Evolutionary conservation across 2,888 invertebrate genomes (phyloP), one percentile per base, ranked within the genome.

Genomic region (Caenorhabditis japonica): DNA sequence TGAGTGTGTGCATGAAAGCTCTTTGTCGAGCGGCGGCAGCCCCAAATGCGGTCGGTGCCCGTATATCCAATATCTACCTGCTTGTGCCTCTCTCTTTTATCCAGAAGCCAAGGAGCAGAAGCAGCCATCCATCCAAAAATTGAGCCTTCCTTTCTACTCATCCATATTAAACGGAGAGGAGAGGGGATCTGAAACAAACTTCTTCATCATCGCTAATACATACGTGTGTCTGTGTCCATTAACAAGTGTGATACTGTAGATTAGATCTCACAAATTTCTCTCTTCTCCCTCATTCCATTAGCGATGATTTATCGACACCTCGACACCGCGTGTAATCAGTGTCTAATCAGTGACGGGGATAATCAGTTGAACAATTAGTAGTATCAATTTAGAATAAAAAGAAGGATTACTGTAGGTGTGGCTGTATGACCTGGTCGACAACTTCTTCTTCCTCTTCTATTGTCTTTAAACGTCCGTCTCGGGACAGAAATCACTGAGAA

Each of bases 61-160:
- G 43, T 51, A 51, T 69, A 69, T 69, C 68, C 68, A 69, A 69
- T 69, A 69, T 69, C 68, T 55, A n/a, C 64, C 49, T 49, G 43
- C 55, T 52, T 44, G 53, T 69, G 38, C 43, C 46, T 59, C 38
- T 27, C 56, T 64, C 46, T 56, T 43, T 38, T 38, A 59, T 59
- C 36, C 44, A n/a, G 23, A 52, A 33, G 27, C 25, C 33, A 34
- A 23, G 46, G 25, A 39, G n/a, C 38, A 10, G 39, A 39, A 21
- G 47, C 46, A 49, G 17, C 44, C 68, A 69, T 51, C 53, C 68
- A 69, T 69, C 68, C 68, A 69, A 69, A 58, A 68, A 60, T 15
- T 15, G 41, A 21, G 25, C 17, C 10, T 15, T 44, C 52, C 43
- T 52, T 51, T 34, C 44, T 43, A 41, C 21, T 34, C 51, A 27